Percentiles rank a stretch among this genome's conserved stretches.
Conservation (phyloP, 2,113 vertebrate species). For the Tychaedon coryphoeus region DNA sequence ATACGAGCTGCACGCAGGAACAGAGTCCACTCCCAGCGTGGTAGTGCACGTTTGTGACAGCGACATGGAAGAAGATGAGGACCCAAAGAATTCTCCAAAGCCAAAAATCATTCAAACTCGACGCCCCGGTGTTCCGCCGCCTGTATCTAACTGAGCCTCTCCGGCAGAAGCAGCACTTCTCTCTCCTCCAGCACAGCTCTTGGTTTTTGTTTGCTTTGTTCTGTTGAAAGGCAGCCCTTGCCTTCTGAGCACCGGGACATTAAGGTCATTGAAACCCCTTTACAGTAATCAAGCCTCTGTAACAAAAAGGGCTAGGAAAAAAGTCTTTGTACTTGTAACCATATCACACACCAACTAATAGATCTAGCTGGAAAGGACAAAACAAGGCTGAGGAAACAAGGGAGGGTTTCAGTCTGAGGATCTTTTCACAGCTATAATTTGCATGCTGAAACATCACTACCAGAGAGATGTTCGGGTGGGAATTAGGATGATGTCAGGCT, state of each 20-base stretch:
- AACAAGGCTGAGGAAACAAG: background rate
- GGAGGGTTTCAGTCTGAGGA: background rate
- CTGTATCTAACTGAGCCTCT: conserved; percentile 80
- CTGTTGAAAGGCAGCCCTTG: conserved; percentile 53
- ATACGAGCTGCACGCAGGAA: conserved; percentile 85
- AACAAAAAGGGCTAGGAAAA: conserved; percentile 77
- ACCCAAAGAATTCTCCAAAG: conserved; percentile 84
- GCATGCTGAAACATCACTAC: background rate
- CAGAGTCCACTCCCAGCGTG: conserved; percentile 86
- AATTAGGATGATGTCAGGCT: background rate
- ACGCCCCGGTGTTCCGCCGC: conserved; percentile 79
- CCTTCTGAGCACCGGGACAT: conserved; percentile 66
- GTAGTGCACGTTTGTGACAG: conserved; percentile 88
- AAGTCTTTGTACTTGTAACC: conserved; percentile 59
- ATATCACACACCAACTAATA: conserved; percentile 56
- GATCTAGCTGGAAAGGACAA: conserved; percentile 10
- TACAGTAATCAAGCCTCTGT: conserved; percentile 67
- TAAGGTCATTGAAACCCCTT: conserved; percentile 65
- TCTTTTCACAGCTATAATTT: background rate
- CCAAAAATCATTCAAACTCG: conserved; percentile 89
- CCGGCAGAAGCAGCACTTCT: conserved; percentile 15
- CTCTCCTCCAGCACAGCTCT: conserved; percentile 67
- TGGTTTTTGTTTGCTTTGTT: conserved; percentile 51
- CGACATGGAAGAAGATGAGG: conserved; percentile 82
- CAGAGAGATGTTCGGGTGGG: background rate